phyloP scores from a whole-genome alignment of 2,797 vertebrate species.

The Amazona finschi region DNA sequence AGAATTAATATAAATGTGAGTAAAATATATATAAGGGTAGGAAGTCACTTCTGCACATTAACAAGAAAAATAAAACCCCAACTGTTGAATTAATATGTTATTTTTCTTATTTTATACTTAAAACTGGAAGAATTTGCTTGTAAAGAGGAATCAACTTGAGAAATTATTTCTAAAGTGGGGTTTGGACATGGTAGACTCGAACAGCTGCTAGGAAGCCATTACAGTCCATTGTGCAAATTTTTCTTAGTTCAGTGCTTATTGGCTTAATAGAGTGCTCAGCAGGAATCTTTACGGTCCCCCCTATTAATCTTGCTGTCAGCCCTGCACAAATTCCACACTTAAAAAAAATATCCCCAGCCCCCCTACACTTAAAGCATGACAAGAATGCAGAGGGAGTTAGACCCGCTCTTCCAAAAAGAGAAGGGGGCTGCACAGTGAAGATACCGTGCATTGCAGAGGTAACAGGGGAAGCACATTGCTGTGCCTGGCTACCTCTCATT shows the following conservation, averaged over 20 bases:
- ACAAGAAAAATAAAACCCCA: not conserved
- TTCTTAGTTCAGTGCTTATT: constrained; percentile 52
- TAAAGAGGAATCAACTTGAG: not conserved
- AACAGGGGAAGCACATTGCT: not conserved
- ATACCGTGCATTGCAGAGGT: not conserved
- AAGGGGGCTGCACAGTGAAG: not conserved
- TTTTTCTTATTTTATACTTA: not conserved
- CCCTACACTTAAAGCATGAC: not conserved
- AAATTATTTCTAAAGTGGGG: not conserved
- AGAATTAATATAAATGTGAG: not conserved
- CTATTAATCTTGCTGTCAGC: constrained; percentile 57
- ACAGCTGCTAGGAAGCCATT: constrained; percentile 48
- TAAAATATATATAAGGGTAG: not conserved
- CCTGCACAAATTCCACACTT: constrained; percentile 38
- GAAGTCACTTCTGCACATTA: not conserved
- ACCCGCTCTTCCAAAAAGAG: not conserved
- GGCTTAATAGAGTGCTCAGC: constrained; percentile 48
- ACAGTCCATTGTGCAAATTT: constrained; percentile 13
- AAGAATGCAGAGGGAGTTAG: constrained; percentile 48
- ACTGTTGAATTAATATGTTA: not conserved
- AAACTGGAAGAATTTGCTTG: not conserved
- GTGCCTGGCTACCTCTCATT: not conserved
- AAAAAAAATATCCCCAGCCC: not conserved
- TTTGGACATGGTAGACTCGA: constrained; percentile 9
- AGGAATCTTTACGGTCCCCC: not conserved